A percentile compares a stretch with the other conserved stretches of the same genome.
phyloP scores from a whole-genome alignment of 2,797 vertebrate species.

The Channa striata region DNA sequence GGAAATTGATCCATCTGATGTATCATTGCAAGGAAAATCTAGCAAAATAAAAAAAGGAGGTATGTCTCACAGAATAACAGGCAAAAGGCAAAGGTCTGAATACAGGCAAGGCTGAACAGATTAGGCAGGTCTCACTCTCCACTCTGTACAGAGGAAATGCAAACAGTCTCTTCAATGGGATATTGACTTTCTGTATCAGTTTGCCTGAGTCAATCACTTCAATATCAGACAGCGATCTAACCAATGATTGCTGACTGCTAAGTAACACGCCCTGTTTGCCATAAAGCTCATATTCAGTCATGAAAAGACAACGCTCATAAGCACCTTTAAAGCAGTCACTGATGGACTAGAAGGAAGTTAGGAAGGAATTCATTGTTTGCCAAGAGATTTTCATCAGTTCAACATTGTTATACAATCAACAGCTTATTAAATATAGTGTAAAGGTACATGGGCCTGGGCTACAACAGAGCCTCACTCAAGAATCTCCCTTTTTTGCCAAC shows the following conservation, averaged over 20 bases:
- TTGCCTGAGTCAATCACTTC: slow-evolving; percentile 77
- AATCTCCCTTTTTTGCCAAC: slow-evolving; percentile 55
- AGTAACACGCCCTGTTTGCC: slow-evolving; percentile 62
- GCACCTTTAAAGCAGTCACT: slow-evolving; percentile 44
- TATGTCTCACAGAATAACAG: slow-evolving; percentile 47
- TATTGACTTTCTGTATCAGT: slow-evolving; percentile 76
- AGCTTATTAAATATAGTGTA: slow-evolving; percentile 44
- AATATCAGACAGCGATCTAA: slow-evolving; percentile 64
- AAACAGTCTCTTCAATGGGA: slow-evolving; percentile 69
- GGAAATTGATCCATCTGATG: slow-evolving; percentile 58
- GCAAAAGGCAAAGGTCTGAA: slow-evolving; percentile 62
- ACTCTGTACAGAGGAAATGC: slow-evolving; percentile 65
- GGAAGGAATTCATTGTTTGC: slow-evolving; percentile 64
- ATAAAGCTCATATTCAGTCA: slow-evolving; percentile 32
- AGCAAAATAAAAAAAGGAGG: slow-evolving; percentile 38
- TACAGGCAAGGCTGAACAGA: slow-evolving; percentile 56
- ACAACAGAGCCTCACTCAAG: slow-evolving; percentile 49
- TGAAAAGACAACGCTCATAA: slow-evolving; percentile 48
- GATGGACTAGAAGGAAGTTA: slow-evolving; percentile 38
- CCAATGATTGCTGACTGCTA: slow-evolving; percentile 50
- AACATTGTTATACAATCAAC: slow-evolving; percentile 51
- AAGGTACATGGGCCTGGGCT: slow-evolving; percentile 13
- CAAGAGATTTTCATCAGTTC: slow-evolving; percentile 59
- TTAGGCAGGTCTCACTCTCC: slow-evolving; percentile 37
- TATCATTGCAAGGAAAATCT: slow-evolving; percentile 47